Base-by-base conservation (phyloP, 2,113 vertebrate species). In the Proteles cristata region DNA sequence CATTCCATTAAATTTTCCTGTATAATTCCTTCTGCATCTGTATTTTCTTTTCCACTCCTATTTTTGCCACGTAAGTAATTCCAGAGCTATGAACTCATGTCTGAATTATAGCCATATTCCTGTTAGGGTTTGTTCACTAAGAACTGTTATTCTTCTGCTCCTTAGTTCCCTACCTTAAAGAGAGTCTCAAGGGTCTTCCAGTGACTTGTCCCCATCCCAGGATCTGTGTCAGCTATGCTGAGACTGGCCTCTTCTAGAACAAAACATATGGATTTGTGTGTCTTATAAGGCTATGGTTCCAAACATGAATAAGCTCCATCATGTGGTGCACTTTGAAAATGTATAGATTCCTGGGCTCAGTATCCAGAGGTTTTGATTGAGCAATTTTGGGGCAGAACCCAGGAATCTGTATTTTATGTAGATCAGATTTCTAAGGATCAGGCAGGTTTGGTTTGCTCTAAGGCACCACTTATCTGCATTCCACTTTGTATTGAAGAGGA, bases 401-500 rank as follows among this genome's bases (percentile, higher is more conserved):
- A 10, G 33, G 25, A 68, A 35, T 63, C 16, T 65, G 23, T 63
- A 10, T 84, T 95, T 82, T 55, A 25, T 74, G 58, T 35, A 12
- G 6, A 11, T 58, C 48, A 25, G 4, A 28, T 89, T 94, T 71
- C 31, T 66, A 90, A 69, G 74, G 58, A 55, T 14, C 11, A 35
- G 65, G 53, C 19, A 71, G 39, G 16, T 25, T 90, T 94, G 82
- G 4, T 82, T 90, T 80, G n/a, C 65, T 80, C 11, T 11, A 71
- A 87, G 26, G 28, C 55, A 69, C 83, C 5, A 23, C 9, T 77
- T 83, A 17, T 4, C 45, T 88, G 65, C 28, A 31, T 10, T 50
- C 97, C 17, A 35, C 14, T 92, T 71, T 97, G 86, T 71, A 26
- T 2, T 66, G 28, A 83, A 89, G 85, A 50, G n/a, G n/a, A 66